Conservation (phyloP, 1,140 invertebrate species). For the Meloidogyne floridensis region DNA sequence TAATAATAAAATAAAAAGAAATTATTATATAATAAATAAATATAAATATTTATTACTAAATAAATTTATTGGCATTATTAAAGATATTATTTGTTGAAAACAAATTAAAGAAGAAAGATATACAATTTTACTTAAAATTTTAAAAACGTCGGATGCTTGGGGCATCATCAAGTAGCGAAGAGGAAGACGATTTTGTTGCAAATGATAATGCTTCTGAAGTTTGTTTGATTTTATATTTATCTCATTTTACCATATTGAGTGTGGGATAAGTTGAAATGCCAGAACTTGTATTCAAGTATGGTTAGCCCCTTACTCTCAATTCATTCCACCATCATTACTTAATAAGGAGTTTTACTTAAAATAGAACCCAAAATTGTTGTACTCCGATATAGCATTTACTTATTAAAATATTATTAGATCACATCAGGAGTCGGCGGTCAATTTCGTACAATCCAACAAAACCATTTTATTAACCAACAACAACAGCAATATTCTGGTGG, state of each 20-base stretch:
- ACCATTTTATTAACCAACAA: constrained; percentile 14
- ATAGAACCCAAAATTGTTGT: too few relatives aligned
- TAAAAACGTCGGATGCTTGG: constrained; percentile 22
- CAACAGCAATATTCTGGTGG: constrained; percentile 24
- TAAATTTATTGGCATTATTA: neutral
- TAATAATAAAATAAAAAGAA: neutral
- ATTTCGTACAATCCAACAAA: neutral
- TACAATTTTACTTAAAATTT: neutral
- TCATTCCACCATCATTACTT: too few relatives aligned
- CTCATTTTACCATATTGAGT: too few relatives aligned
- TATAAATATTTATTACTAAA: neutral
- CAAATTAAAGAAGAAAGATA: neutral
- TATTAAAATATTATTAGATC: neutral
- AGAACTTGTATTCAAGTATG: too few relatives aligned
- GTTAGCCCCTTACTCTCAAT: too few relatives aligned
- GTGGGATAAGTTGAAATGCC: too few relatives aligned
- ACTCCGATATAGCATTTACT: too few relatives aligned
- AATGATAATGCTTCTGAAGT: constrained; percentile 13
- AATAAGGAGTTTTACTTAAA: too few relatives aligned
- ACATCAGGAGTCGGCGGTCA: neutral
- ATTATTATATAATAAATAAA: neutral
- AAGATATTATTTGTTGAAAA: neutral
- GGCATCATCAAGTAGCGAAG: constrained; percentile 29
- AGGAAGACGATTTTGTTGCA: constrained; percentile 19
- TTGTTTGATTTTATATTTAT: neutral